Conservation (phyloP, 2,797 vertebrate genomes). For the Holocentrus rufus region DNA sequence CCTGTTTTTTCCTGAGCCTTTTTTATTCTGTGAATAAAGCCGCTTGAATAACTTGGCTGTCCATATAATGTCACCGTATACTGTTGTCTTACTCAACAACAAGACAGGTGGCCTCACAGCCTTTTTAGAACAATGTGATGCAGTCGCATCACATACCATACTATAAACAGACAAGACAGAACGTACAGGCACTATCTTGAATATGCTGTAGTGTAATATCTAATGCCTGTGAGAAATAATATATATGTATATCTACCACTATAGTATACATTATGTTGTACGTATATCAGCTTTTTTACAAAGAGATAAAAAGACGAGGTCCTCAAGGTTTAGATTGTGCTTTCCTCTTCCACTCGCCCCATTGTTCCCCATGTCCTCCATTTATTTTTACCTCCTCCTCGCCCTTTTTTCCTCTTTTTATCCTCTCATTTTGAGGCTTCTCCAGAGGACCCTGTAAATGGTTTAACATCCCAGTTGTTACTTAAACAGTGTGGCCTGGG, state of each 20-base stretch:
- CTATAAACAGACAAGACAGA: constrained; percentile 28
- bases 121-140: constrained; percentile 16
- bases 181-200: not conserved
- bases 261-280: not conserved
- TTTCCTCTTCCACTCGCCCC: constrained; percentile 76
- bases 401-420: constrained; percentile 37
- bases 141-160: constrained; percentile 16
- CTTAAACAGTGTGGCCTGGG: constrained; percentile 81
- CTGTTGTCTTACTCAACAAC: no score
- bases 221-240: constrained; percentile 5
- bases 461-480: constrained; percentile 80
- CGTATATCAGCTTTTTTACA: constrained; percentile 19
- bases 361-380: constrained; percentile 59
- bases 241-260: not conserved
- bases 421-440: constrained; percentile 70
- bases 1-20: not conserved
- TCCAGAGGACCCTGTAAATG: constrained; percentile 74
- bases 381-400: constrained; percentile 62
- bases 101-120: constrained; percentile 15
- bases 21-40: constrained; percentile 6
- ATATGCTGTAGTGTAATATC: not conserved
- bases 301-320: constrained; percentile 54
- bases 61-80: no score
- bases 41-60: constrained; percentile 10
- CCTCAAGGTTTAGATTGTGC: constrained; percentile 86